These are phyloP conservation scores for Gisinianus flammeolus DNA, from an alignment of 2,888 invertebrate species.

Conservation along the genomic window DNA sequence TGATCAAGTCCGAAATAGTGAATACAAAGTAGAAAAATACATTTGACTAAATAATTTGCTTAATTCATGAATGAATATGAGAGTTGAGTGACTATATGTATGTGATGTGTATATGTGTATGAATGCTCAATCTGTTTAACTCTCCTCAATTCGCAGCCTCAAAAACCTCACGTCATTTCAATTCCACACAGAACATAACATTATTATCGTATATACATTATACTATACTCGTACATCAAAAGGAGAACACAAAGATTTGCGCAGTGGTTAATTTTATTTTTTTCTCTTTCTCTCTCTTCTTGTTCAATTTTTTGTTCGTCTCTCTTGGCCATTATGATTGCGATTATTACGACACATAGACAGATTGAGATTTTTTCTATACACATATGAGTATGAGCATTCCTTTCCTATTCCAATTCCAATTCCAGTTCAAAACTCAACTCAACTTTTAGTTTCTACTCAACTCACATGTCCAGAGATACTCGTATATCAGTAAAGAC, in stretches of 20 bases:
- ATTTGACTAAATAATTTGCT: background rate
- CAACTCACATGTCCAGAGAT: background rate
- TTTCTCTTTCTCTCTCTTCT: background rate
- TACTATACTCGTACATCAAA: no score
- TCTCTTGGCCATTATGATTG: conserved; percentile 22
- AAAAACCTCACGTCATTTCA: no score
- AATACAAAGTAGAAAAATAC: background rate
- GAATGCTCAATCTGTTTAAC: background rate
- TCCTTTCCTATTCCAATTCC: background rate
- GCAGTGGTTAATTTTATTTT: conserved; percentile 34
- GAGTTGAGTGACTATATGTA: background rate
- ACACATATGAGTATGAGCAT: background rate
- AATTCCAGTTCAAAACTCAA: background rate
- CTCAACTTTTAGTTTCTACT: background rate
- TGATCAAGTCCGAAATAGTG: background rate
- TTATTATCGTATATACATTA: no score
- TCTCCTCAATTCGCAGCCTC: background rate
- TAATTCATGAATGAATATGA: background rate
- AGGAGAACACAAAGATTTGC: conserved; percentile 32
- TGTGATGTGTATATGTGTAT: background rate
- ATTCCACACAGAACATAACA: background rate
- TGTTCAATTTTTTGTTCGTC: background rate
- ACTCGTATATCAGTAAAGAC: background rate
- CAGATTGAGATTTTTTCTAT: no score
- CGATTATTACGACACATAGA: background rate